Base-by-base conservation (phyloP, 2,113 vertebrate genomes). In the Podiceps cristatus region DNA sequence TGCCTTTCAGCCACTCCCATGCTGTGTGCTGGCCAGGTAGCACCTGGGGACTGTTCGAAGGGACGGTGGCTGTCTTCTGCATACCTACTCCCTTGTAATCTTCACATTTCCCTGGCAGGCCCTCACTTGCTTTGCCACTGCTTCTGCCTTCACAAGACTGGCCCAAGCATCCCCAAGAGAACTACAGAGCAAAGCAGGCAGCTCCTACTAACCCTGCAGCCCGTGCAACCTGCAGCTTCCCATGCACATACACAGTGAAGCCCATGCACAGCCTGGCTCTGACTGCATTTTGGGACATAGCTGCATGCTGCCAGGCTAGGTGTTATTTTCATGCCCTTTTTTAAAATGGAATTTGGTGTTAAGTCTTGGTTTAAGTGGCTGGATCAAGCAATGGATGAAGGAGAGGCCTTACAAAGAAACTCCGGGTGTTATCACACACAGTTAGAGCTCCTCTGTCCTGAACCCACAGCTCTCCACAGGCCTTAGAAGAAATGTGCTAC, bases 31-130 rank as follows among this genome's bases (percentile, higher is more conserved):
- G 35, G 25, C n/a, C 22, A 8, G 42, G 66, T 24, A 60, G 59
- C n/a, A 7, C 52, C 19, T 2, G 0, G 35, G 14, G 33, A 35
- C 52, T 47, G 20, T 31, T 59, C 0, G 3, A 42, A 73, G 59
- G n/a, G 52, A 8, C 53, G 12, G 42, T 10, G 27, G 8, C 40
- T 55, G 45, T 18, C 63, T n/a, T 24, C 19, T 37, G 13, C 10
- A 13, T 45, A 22, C 58, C 50, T 56, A 40, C 50, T 58, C 25
- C 49, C 31, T 8, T 76, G 50, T 16, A 52, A 11, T 37, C 59
- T 64, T 49, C 55, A 69, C 31, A 29, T 49, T 69, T 37, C 56
- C 16, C 44, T 52, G 42, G 19, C 23, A 52, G 33, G 33, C 28
- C 24, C 17, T 66, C 17, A 24, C 35, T 58, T 53, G 64, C 52